Percentiles rank a stretch among this genome's conserved stretches.
These are phyloP conservation scores for Lasioglossum albipes DNA, from an alignment of 1,140 invertebrate species.

Conservation along the genomic window DNA sequence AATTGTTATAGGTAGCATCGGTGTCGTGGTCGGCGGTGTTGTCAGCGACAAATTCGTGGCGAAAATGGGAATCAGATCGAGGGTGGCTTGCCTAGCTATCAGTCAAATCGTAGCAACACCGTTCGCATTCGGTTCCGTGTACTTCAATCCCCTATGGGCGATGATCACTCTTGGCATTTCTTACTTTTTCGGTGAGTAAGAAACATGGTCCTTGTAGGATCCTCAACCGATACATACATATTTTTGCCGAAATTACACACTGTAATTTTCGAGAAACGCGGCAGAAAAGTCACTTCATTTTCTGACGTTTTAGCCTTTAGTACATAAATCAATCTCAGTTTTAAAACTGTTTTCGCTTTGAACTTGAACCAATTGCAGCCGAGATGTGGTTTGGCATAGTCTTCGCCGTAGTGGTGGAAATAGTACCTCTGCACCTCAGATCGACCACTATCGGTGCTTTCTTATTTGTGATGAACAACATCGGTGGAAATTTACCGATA, in stretches of 20 bases:
- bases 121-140: constrained; percentile 93
- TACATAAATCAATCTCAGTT: too few species aligned
- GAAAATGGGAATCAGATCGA: constrained; percentile 91
- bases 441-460: constrained; percentile 92
- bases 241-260: too few species aligned
- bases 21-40: constrained; percentile 92
- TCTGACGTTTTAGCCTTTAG: too few species aligned
- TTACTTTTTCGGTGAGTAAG: constrained; percentile 90
- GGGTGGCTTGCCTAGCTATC: constrained; percentile 90
- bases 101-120: constrained; percentile 93
- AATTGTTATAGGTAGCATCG: constrained; percentile 91
- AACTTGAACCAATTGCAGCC: constrained; percentile 80
- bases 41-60: constrained; percentile 94
- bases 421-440: constrained; percentile 88
- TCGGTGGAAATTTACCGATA: constrained; percentile 94
- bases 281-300: too few species aligned
- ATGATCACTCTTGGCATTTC: constrained; percentile 92
- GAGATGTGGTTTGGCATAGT: constrained; percentile 97
- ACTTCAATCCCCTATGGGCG: constrained; percentile 89
- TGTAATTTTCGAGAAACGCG: too few species aligned
- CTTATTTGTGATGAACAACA: constrained; percentile 94
- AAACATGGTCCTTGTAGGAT: too few species aligned
- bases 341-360: too few species aligned
- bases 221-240: too few species aligned
- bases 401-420: constrained; percentile 93